These are phyloP conservation scores for Drosophila auraria DNA, from an alignment of 1,140 invertebrate species.

Conservation along the genomic window DNA sequence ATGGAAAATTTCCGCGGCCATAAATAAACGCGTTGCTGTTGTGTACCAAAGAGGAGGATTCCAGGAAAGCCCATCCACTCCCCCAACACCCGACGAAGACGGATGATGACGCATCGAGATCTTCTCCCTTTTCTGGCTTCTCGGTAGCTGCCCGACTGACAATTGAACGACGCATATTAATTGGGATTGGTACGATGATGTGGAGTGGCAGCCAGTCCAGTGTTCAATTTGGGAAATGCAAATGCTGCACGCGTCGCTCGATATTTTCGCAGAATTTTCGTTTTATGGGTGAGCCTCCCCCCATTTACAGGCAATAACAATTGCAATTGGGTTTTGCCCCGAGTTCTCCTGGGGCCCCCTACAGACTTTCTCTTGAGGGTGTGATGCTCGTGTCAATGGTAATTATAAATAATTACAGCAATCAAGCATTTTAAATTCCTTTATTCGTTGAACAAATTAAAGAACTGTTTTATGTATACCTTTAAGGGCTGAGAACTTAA, in stretches of 20 bases:
- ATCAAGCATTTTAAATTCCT: background rate
- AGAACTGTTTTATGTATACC: no score
- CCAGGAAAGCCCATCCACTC: constrained; percentile 42
- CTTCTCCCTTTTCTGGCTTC: constrained; percentile 37
- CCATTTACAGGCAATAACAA: constrained; percentile 9
- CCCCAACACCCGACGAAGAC: constrained; percentile 25
- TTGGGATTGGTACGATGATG: constrained; percentile 29
- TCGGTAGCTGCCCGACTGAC: constrained; percentile 54
- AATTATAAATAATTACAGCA: constrained; percentile 3
- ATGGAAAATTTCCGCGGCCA: constrained; percentile 47
- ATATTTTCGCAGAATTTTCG: constrained; percentile 63
- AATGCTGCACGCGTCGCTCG: constrained; percentile 34
- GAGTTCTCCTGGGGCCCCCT: background rate
- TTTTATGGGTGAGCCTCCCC: constrained; percentile 12
- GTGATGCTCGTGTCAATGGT: background rate
- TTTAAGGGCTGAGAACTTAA: no score
- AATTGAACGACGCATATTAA: constrained; percentile 67
- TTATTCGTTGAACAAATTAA: no score
- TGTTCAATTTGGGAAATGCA: constrained; percentile 53
- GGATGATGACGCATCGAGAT: constrained; percentile 45
- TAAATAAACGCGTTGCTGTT: constrained; percentile 29
- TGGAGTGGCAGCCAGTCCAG: constrained; percentile 1
- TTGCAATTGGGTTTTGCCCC: constrained; percentile 29
- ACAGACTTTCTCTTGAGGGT: background rate
- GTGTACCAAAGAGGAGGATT: constrained; percentile 19